Evolutionary conservation across 2,113 vertebrate genomes (phyloP).

Genomic region (Rhea americana): DNA sequence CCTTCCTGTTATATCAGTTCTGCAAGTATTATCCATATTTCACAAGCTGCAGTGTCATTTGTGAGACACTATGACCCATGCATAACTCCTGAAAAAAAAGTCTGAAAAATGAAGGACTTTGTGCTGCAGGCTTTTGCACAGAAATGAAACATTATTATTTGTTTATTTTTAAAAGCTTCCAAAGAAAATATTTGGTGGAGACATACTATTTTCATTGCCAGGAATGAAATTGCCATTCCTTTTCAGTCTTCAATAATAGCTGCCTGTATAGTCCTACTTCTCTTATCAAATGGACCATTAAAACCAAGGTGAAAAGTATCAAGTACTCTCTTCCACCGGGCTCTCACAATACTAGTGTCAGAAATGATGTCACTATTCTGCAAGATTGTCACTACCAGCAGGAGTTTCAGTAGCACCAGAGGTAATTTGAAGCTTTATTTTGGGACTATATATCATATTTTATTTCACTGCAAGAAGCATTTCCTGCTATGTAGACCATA

Average conservation of each 20-base stretch:
- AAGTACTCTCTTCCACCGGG: not conserved
- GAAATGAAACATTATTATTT: not conserved
- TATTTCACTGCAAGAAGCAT: not conserved
- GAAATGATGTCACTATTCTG: not conserved
- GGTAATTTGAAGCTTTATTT: not conserved
- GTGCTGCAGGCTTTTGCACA: not conserved
- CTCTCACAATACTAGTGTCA: not conserved
- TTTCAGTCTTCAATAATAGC: not conserved
- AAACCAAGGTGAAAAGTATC: not conserved
- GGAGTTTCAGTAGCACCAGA: not conserved
- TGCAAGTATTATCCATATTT: not conserved
- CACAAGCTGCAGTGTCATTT: not conserved
- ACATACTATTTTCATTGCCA: not conserved
- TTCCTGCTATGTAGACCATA: not conserved
- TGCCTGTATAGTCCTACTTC: not conserved
- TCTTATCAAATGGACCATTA: not conserved
- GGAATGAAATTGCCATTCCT: not conserved
- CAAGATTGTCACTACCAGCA: not conserved
- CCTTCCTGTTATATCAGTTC: not conserved
- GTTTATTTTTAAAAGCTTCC: not conserved
- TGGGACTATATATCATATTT: not conserved
- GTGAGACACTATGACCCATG: not conserved
- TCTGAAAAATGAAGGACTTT: not conserved
- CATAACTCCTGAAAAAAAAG: not conserved
- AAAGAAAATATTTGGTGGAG: not conserved